These are phyloP conservation scores for Agrilus biguttatus DNA, from an alignment of 2,888 invertebrate species.

Conservation along the genomic window DNA sequence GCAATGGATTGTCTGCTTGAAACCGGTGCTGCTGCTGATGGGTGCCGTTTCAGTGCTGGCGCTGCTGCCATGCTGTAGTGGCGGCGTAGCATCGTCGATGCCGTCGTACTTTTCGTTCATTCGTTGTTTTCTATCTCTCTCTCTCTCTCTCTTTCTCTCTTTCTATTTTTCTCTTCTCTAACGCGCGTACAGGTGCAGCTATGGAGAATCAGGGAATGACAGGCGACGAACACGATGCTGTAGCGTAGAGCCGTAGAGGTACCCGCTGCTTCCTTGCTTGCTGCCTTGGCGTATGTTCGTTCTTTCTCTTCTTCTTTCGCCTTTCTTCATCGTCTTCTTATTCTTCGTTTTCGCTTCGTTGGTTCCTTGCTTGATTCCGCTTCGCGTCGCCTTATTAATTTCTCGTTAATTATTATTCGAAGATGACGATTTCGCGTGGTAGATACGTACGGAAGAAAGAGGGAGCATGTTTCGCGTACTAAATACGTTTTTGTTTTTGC, in stretches of 20 bases:
- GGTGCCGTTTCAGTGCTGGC: constrained; percentile 3
- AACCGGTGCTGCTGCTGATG: constrained; percentile 9
- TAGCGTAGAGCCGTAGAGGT: constrained; percentile 6
- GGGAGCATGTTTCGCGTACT: no score
- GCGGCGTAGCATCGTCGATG: no score
- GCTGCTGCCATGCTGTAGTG: no score
- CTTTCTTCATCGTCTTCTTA: background rate
- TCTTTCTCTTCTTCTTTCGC: background rate
- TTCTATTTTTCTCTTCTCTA: constrained; percentile 24
- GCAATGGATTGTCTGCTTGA: background rate
- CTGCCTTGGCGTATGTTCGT: background rate
- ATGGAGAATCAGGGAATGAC: constrained; percentile 28
- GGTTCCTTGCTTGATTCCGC: background rate
- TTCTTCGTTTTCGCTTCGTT: background rate
- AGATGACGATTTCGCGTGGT: no score
- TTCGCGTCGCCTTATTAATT: background rate
- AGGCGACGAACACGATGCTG: constrained; percentile 18
- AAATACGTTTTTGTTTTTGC: no score
- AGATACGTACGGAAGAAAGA: no score
- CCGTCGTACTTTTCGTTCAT: no score
- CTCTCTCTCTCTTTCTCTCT: constrained; percentile 24
- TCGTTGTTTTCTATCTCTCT: constrained; percentile 22
- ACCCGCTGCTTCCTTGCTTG: background rate
- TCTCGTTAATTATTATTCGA: no score
- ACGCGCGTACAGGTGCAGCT: constrained; percentile 39